Evolutionary conservation across 2,888 invertebrate species (phyloP).

Genomic region (Machimus atricapillus): DNA sequence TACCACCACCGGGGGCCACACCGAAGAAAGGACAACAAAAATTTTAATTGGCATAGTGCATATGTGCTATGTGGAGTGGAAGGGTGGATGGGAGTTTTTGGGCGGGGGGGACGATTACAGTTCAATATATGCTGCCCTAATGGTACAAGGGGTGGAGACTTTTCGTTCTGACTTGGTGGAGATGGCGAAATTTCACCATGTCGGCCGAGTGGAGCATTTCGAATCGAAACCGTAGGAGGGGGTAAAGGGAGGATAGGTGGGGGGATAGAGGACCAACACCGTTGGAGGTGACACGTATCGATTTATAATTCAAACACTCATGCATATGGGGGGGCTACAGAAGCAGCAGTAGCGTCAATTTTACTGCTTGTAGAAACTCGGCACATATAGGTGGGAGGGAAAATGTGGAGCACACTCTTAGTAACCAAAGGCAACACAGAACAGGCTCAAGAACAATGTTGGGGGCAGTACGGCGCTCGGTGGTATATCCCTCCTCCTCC

Average conservation of each 20-base stretch:
- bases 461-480: not conserved
- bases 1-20: not conserved
- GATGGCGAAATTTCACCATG: slow-evolving; percentile 13
- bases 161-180: not conserved
- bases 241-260: not conserved
- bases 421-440: slow-evolving; percentile 40
- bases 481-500: not conserved
- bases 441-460: slow-evolving; percentile 5
- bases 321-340: slow-evolving; percentile 25
- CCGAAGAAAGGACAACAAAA: slow-evolving; percentile 13
- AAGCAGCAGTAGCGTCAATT: not conserved
- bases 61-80: not conserved
- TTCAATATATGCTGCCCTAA: slow-evolving; percentile 2
- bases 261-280: slow-evolving; percentile 17
- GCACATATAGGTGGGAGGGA: not conserved
- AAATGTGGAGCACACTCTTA: slow-evolving; percentile 21
- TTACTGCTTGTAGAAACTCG: not conserved
- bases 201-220: slow-evolving; percentile 5
- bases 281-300: slow-evolving; percentile 37
- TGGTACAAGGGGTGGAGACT: slow-evolving; percentile 29
- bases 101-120: not conserved
- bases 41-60: slow-evolving; percentile 39
- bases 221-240: not conserved
- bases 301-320: slow-evolving; percentile 38
- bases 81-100: too few relatives aligned